Conservation (phyloP, 2,113 vertebrate species). For the Pituophis catenifer region DNA sequence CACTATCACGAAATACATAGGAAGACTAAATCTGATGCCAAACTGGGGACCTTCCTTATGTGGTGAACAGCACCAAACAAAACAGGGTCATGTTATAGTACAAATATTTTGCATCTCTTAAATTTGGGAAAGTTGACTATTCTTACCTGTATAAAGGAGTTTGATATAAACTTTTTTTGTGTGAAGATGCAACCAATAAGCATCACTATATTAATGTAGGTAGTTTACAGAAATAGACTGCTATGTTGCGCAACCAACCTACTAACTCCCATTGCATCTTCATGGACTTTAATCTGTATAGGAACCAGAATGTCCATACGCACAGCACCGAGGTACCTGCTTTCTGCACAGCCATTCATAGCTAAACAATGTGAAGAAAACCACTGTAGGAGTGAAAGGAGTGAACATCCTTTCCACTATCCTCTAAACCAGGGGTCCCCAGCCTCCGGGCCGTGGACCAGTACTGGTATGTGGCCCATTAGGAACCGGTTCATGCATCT, state of each 20-base stretch:
- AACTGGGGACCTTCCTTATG: neutral
- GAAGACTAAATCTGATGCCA: neutral
- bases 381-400: neutral
- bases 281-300: neutral
- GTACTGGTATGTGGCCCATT: neutral
- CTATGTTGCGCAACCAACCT: neutral
- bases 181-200: constrained; percentile 44
- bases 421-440: neutral
- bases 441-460: too few relatives aligned
- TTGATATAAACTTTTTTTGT: constrained; percentile 38
- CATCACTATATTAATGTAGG: constrained; percentile 35
- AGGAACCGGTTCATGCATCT: neutral
- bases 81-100: neutral
- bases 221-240: neutral
- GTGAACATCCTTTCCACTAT: neutral
- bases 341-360: neutral
- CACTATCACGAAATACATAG: neutral
- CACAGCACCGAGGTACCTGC: neutral
- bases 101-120: constrained; percentile 39
- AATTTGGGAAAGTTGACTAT: constrained; percentile 31
- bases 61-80: neutral
- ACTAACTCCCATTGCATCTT: neutral
- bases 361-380: neutral
- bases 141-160: constrained; percentile 60
- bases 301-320: neutral